Conservation (phyloP, 2,888 invertebrate species). For the Microplitis deprimator region DNA sequence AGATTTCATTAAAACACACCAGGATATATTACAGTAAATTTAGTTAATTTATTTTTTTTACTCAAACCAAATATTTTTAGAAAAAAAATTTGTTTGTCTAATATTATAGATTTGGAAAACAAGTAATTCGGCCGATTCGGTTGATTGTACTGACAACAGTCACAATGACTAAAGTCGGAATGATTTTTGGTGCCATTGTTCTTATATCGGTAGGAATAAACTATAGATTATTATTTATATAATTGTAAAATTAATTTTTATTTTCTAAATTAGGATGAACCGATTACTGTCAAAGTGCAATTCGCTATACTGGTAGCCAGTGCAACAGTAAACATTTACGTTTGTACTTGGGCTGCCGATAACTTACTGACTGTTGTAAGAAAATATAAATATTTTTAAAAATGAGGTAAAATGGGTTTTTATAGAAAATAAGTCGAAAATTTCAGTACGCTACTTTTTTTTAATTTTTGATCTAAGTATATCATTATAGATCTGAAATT, state of each 20-base stretch:
- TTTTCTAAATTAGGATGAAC: conserved; percentile 37
- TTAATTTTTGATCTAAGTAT: too few relatives aligned
- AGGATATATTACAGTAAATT: conserved; percentile 23
- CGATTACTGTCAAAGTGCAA: conserved; percentile 37
- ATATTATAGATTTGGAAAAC: conserved; percentile 37
- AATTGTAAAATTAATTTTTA: not conserved
- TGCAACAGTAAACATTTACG: conserved; percentile 38
- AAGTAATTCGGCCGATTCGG: conserved; percentile 38
- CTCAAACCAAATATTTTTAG: not conserved
- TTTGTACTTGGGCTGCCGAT: conserved; percentile 46
- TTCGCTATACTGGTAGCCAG: conserved; percentile 34
- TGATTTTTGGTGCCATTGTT: conserved; percentile 50
- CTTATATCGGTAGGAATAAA: conserved; percentile 37
- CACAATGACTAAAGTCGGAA: conserved; percentile 33
- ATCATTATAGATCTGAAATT: too few relatives aligned
- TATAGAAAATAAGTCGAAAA: not conserved
- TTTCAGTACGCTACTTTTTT: too few relatives aligned
- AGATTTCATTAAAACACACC: conserved; percentile 39
- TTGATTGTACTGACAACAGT: conserved; percentile 41
- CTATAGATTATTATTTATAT: not conserved
- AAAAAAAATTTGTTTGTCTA: not conserved
- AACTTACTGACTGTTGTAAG: conserved; percentile 47
- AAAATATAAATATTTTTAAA: not conserved
- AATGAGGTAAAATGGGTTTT: not conserved
- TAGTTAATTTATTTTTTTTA: not conserved